These are phyloP conservation scores for Furnarius figulus DNA, from an alignment of 2,113 vertebrate species.

Conservation along the genomic window DNA sequence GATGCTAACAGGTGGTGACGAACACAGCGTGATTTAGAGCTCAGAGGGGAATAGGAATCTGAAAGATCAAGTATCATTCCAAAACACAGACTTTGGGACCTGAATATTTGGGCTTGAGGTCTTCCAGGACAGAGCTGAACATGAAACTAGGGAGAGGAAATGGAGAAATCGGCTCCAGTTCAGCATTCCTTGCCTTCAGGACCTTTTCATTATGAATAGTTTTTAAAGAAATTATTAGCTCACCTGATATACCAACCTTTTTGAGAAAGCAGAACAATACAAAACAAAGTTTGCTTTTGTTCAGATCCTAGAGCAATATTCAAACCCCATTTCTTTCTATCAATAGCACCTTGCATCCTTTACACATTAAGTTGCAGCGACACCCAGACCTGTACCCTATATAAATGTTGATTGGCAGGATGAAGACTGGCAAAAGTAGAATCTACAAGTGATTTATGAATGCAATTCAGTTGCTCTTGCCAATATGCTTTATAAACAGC, in stretches of 20 bases:
- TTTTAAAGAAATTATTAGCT: background rate
- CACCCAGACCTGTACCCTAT: background rate
- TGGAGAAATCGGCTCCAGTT: background rate
- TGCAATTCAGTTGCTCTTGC: background rate
- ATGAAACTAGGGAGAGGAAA: background rate
- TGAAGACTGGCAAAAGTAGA: background rate
- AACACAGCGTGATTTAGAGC: background rate
- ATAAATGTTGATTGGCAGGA: background rate
- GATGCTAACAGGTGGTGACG: constrained; percentile 21
- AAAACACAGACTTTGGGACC: constrained; percentile 23
- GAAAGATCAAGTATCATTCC: constrained; percentile 54
- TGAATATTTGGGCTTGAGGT: background rate
- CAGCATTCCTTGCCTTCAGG: background rate
- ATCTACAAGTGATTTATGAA: background rate
- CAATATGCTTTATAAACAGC: constrained; percentile 15
- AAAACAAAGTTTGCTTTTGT: background rate
- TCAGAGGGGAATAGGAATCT: background rate
- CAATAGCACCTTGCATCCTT: background rate
- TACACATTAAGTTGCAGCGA: background rate
- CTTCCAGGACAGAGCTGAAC: background rate
- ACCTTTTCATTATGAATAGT: background rate
- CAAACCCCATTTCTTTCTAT: background rate
- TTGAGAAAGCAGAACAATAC: background rate
- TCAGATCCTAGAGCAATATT: background rate
- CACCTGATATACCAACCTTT: background rate